phyloP scores from a whole-genome alignment of 1,140 invertebrate genomes.

The Heliconius himera region DNA sequence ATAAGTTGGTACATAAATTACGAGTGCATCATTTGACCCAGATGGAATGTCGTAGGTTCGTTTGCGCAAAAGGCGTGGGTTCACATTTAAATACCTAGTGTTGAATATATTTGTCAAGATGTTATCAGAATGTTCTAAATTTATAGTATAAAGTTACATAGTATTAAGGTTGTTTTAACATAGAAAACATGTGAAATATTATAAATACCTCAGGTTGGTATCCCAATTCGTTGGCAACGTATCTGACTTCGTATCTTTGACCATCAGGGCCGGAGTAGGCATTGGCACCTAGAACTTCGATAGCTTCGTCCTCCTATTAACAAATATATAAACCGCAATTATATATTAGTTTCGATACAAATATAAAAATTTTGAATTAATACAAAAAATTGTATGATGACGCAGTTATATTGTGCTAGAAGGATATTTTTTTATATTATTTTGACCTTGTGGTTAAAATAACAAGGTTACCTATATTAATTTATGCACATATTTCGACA shows the following conservation, averaged over 20 bases:
- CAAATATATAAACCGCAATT: conserved; percentile 13
- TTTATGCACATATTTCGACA: conserved; percentile 51
- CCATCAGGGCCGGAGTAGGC: conserved; percentile 81
- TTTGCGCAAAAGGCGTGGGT: conserved; percentile 28
- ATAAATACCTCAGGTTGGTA: conserved; percentile 77
- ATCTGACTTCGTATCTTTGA: conserved; percentile 45
- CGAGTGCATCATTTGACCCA: conserved; percentile 35
- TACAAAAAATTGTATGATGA: not conserved
- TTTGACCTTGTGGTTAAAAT: conserved; percentile 48
- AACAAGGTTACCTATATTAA: conserved; percentile 52
- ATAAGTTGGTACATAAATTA: conserved; percentile 23
- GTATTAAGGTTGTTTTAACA: not conserved
- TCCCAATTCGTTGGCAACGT: conserved; percentile 81
- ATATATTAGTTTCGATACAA: too few relatives aligned
- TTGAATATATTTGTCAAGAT: conserved; percentile 9
- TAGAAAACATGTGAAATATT: not conserved
- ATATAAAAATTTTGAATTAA: not conserved
- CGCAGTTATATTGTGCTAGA: conserved; percentile 21
- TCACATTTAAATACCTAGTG: conserved; percentile 16
- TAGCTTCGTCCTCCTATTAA: conserved; percentile 67
- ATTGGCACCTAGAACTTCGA: conserved; percentile 78
- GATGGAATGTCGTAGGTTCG: conserved; percentile 32
- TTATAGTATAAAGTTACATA: not conserved
- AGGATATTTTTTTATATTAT: conserved; percentile 20
- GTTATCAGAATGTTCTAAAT: conserved; percentile 2